These are phyloP conservation scores for Stigmatopora nigra DNA, from an alignment of 2,113 vertebrate genomes.

Conservation along the genomic window DNA sequence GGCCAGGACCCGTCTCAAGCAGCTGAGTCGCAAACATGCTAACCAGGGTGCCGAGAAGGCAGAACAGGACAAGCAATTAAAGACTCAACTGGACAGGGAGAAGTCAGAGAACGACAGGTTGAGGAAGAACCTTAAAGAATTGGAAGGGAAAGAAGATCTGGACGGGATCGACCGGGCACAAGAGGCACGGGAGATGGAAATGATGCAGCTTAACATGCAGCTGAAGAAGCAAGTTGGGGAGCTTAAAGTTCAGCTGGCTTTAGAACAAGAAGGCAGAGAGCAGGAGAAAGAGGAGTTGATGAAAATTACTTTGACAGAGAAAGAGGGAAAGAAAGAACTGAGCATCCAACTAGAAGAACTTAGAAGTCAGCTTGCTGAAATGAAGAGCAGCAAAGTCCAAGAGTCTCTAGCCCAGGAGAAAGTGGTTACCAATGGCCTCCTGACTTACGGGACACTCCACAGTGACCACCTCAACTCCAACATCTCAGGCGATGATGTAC, in stretches of 20 bases:
- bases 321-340: slow-evolving; percentile 37
- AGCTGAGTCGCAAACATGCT: slow-evolving; percentile 65
- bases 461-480: slow-evolving; percentile 51
- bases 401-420: slow-evolving; percentile 31
- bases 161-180: slow-evolving; percentile 19
- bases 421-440: slow-evolving; percentile 38
- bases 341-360: slow-evolving; percentile 53
- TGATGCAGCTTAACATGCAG: slow-evolving; percentile 58
- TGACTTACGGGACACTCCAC: slow-evolving; percentile 56
- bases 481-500: slow-evolving; percentile 30
- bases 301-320: slow-evolving; percentile 16
- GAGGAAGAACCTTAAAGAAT: slow-evolving; percentile 38
- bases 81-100: slow-evolving; percentile 60
- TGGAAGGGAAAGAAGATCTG: slow-evolving; percentile 38
- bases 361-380: slow-evolving; percentile 51
- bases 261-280: slow-evolving; percentile 57
- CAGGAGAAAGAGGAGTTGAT: slow-evolving; percentile 40
- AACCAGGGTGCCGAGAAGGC: slow-evolving; percentile 43
- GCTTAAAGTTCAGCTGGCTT: slow-evolving; percentile 55
- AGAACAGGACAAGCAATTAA: slow-evolving; percentile 54
- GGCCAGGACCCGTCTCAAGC: slow-evolving; percentile 67
- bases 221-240: slow-evolving; percentile 57
- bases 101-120: slow-evolving; percentile 51
- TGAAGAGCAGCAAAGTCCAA: slow-evolving; percentile 34
- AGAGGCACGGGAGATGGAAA: slow-evolving; percentile 50